Conservation (phyloP, 2,797 vertebrate species). For the Clarias laeviceps region DNA sequence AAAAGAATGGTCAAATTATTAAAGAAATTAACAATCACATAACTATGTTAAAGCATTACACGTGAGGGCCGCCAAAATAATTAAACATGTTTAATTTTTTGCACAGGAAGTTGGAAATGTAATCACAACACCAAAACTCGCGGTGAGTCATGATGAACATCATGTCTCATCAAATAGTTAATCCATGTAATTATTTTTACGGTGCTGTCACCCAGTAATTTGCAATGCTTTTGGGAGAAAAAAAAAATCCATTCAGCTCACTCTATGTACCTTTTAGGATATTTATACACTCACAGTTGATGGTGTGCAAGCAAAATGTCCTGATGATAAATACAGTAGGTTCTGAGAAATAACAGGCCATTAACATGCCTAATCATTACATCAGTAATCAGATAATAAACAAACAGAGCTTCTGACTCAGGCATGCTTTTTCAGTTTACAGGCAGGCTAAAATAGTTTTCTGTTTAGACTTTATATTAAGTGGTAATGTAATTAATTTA, state of each 20-base stretch:
- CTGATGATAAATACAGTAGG: neutral
- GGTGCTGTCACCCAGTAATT: neutral
- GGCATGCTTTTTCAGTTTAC: neutral
- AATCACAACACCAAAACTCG: too few relatives aligned
- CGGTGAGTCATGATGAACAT: too few relatives aligned
- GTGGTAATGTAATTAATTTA: slow-evolving; percentile 24
- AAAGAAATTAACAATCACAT: neutral
- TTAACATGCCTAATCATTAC: neutral
- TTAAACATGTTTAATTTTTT: too few relatives aligned
- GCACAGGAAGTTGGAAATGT: too few relatives aligned
- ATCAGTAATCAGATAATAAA: neutral
- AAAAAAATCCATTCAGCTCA: too few relatives aligned
- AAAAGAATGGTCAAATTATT: too few relatives aligned
- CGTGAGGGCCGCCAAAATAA: too few relatives aligned
- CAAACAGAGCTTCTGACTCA: slow-evolving; percentile 7
- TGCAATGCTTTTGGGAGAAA: too few relatives aligned
- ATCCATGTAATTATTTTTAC: neutral
- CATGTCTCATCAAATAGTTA: neutral
- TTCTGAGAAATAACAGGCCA: neutral
- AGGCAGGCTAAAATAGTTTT: slow-evolving; percentile 27
- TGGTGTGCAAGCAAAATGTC: neutral
- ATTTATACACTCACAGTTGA: neutral
- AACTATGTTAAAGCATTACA: neutral
- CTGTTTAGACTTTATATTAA: slow-evolving; percentile 59
- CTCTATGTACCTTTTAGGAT: neutral